Evolutionary conservation across 2,113 vertebrate species (phyloP).

Genomic region (Strix aluco): DNA sequence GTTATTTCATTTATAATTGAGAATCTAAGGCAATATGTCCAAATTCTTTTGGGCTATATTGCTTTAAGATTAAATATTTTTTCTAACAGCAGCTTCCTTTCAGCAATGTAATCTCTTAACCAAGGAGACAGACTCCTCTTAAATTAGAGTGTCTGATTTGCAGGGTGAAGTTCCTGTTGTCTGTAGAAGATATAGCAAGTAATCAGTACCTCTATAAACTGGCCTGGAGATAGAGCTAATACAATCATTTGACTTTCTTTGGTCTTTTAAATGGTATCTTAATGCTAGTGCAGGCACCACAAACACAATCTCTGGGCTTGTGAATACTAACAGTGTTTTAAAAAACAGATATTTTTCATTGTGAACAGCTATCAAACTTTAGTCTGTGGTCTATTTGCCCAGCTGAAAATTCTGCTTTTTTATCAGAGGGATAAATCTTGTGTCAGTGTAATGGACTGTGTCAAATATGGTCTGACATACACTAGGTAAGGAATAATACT

Average conservation of each 20-base stretch:
- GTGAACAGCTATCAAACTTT: background rate
- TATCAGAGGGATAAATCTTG: constrained; percentile 43
- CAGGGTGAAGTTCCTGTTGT: background rate
- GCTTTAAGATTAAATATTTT: background rate
- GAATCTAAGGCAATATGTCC: background rate
- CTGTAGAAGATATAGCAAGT: background rate
- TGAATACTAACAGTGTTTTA: background rate
- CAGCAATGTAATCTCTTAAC: background rate
- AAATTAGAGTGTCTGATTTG: background rate
- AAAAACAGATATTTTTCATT: background rate
- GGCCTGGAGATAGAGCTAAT: constrained; percentile 9
- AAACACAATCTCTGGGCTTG: background rate
- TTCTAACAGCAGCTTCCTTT: background rate
- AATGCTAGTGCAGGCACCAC: background rate
- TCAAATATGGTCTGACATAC: constrained; percentile 55
- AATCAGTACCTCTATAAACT: background rate
- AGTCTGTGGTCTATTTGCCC: background rate
- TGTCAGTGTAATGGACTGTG: constrained; percentile 50
- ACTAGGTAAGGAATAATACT: constrained; percentile 51
- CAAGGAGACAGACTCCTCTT: background rate
- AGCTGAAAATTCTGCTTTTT: constrained; percentile 24
- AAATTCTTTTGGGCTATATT: background rate
- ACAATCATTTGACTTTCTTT: constrained; percentile 7
- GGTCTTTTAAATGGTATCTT: constrained; percentile 2
- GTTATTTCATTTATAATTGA: background rate